phyloP scores from a whole-genome alignment of 1,140 invertebrate genomes.

The Meloidogyne hapla region DNA sequence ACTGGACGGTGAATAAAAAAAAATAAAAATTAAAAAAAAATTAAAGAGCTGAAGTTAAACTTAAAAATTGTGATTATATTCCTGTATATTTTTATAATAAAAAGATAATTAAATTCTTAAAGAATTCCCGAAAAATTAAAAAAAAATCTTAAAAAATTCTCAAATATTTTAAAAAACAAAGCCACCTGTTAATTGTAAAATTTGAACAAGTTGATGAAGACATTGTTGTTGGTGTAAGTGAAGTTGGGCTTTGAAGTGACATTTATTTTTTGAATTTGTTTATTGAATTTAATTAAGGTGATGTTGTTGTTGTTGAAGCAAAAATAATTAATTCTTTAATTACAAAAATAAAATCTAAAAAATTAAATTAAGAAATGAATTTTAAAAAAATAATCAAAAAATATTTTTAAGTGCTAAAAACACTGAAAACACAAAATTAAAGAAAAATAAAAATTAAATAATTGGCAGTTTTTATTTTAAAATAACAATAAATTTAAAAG shows the following conservation, averaged over 20 bases:
- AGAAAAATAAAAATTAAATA: too few relatives aligned
- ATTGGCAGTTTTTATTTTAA: too few relatives aligned
- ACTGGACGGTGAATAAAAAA: too few relatives aligned
- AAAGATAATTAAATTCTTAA: background rate
- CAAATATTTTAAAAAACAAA: conserved; percentile 12
- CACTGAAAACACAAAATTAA: too few relatives aligned
- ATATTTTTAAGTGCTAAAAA: too few relatives aligned
- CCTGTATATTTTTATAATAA: too few relatives aligned
- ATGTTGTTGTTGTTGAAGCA: background rate
- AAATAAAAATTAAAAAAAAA: too few relatives aligned
- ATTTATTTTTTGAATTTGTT: too few relatives aligned
- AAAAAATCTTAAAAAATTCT: conserved; percentile 12
- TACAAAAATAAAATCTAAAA: conserved; percentile 2
- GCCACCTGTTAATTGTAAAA: conserved; percentile 38
- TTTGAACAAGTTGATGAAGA: conserved; percentile 1
- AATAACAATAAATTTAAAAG: background rate
- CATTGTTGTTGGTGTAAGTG: background rate
- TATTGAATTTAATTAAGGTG: background rate
- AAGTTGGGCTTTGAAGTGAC: background rate
- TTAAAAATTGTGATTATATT: too few relatives aligned
- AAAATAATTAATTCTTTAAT: background rate
- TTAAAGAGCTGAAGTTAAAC: too few relatives aligned
- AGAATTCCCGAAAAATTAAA: background rate
- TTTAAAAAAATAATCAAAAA: background rate
- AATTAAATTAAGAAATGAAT: background rate